Evolutionary conservation across 2,888 invertebrate species (phyloP).

Genomic region (Punctoribates punctum): DNA sequence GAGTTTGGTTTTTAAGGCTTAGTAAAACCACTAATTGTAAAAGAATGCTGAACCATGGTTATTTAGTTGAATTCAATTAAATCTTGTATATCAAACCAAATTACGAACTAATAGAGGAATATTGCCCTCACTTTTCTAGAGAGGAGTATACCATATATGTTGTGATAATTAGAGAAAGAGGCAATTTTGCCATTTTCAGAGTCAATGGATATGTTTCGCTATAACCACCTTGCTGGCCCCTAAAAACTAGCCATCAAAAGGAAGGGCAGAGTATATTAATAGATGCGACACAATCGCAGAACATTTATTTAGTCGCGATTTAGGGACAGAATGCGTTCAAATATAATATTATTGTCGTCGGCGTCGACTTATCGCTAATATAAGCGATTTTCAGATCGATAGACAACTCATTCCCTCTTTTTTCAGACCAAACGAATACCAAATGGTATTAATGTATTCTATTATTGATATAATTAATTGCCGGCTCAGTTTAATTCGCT

Average conservation of each 20-base stretch:
- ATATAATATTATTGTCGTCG: constrained; percentile 4
- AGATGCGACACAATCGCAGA: not conserved
- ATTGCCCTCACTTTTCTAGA: no score
- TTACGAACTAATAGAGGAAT: no score
- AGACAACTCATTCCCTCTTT: not conserved
- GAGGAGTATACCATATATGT: no score
- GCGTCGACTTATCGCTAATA: not conserved
- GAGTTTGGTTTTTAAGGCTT: no score
- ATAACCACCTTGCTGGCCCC: no score
- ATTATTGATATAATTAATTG: constrained; percentile 4
- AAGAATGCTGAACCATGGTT: no score
- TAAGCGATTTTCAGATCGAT: not conserved
- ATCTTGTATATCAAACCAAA: no score
- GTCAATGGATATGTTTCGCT: no score
- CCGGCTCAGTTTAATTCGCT: not conserved
- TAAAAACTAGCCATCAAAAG: not conserved
- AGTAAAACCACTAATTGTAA: no score
- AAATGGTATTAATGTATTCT: not conserved
- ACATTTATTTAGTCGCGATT: constrained; percentile 7
- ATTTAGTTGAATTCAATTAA: no score
- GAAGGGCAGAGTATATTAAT: not conserved
- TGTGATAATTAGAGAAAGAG: no score
- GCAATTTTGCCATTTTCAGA: no score
- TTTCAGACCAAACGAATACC: not conserved
- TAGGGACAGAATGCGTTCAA: not conserved